Evolutionary conservation across 1,140 invertebrate species (phyloP), one percentile per base, ranked within the genome.

Genomic region (Drosophila punjabiensis): DNA sequence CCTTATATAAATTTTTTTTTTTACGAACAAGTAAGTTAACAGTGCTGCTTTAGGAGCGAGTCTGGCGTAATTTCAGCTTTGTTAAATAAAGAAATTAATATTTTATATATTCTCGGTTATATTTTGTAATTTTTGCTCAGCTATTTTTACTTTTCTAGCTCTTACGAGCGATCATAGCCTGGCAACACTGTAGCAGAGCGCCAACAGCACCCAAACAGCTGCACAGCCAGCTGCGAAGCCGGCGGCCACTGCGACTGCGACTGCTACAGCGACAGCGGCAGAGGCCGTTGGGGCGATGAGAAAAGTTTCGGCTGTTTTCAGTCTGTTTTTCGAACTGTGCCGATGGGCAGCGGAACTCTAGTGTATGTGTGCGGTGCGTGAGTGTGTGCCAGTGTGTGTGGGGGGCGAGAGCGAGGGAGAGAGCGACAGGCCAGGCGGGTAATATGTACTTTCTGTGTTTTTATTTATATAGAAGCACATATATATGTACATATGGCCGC

Each of bases 261-360:
- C 76, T 14, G 64, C 32, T 24, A 7, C 69, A 8, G 48, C 30
- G 37, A 16, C 67, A 16, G 39, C 14, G 18, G 39, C 63, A 43
- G 55, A 32, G 58, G 18, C 37, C 39, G 16, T 56, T 45, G 56
- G 53, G 35, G 37, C 60, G 53, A 56, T 48, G 43, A 75, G 43
- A 65, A 78, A 76, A 68, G 56, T 79, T 79, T 79, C 41, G 77
- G 77, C 67, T 79, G 76, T 69, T 79, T 79, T 79, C 77, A 79
- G 76, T 79, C 45, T 67, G 77, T 79, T 79, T 78, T 78, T 79
- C 65, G 76, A 78, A 61, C 52, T 63, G 70, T 52, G 53, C 53
- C 61, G 61, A 76, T 70, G 56, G 64, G 64, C 63, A 39, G 48
- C 75, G 75, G 47, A 64, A 53, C 37, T 52, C 28, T 56, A 37